Evolutionary conservation across 2,888 invertebrate species (phyloP).

Genomic region (Dynastes maya): DNA sequence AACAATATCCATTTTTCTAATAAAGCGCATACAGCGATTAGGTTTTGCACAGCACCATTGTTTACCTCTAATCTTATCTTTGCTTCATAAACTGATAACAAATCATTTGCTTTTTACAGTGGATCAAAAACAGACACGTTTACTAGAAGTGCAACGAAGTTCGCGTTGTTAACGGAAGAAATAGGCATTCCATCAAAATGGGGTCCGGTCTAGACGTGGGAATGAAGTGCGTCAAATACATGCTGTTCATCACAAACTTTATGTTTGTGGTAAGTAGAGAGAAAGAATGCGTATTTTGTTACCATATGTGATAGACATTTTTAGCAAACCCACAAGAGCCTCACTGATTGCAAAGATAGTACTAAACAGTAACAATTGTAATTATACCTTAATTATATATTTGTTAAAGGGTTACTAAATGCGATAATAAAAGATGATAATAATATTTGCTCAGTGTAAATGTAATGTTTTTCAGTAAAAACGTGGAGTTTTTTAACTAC

Average conservation of each 20-base stretch:
- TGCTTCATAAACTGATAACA: conserved; percentile 26
- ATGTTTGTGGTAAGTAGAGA: conserved; percentile 76
- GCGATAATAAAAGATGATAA: background rate
- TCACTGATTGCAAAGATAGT: conserved; percentile 41
- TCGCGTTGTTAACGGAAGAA: conserved; percentile 18
- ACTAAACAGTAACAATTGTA: background rate
- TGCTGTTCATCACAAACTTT: conserved; percentile 79
- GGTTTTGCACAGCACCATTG: conserved; percentile 21
- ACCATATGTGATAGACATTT: conserved; percentile 31
- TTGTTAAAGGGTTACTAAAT: background rate
- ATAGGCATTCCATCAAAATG: conserved; percentile 56
- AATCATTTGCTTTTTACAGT: conserved; percentile 41
- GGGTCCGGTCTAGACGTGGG: conserved; percentile 73
- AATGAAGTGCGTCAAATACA: conserved; percentile 78
- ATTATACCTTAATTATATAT: background rate
- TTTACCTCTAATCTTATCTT: conserved; percentile 42
- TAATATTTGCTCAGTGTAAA: background rate
- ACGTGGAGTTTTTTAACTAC: no score
- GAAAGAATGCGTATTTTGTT: background rate
- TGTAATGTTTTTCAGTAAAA: background rate
- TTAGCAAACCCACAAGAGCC: conserved; percentile 30
- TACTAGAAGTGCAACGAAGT: conserved; percentile 14
- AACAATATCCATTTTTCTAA: conserved; percentile 8
- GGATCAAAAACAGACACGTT: conserved; percentile 28
- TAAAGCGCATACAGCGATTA: conserved; percentile 9